Conservation (phyloP, 64 coral and sea anemone genomes). For the Porites australiensis region DNA sequence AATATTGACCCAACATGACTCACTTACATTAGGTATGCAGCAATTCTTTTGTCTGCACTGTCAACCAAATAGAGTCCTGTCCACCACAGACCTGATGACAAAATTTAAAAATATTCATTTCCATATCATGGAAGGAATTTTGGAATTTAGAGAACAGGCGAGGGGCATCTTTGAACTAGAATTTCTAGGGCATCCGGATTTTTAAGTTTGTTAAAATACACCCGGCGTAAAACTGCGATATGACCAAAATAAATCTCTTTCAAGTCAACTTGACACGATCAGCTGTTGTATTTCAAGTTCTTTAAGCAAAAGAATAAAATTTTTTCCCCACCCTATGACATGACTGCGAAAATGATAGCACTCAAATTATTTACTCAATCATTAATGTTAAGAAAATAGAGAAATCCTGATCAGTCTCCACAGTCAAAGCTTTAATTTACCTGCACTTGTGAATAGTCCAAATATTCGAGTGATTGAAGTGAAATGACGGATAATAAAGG, state of each 20-base stretch:
- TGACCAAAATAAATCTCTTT: no score
- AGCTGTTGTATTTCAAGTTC: neutral
- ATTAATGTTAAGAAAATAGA: neutral
- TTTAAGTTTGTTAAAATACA: neutral
- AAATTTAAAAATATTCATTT: neutral
- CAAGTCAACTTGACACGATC: no score
- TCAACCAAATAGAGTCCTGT: constrained; percentile 60
- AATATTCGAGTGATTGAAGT: constrained; percentile 39
- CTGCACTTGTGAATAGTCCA: constrained; percentile 42
- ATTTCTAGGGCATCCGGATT: no score
- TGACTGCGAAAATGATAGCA: neutral
- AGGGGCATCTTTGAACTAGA: no score
- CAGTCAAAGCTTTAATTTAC: neutral
- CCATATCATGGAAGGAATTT: neutral
- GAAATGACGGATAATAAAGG: constrained; percentile 60
- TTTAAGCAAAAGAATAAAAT: neutral
- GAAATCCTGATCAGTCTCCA: neutral
- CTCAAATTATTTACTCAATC: neutral
- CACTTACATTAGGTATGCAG: constrained; percentile 86
- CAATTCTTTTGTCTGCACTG: constrained; percentile 74
- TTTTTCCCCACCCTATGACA: neutral
- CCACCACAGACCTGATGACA: constrained; percentile 67
- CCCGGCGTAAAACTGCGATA: neutral
- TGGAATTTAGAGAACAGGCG: no score
- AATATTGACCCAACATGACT: neutral